A percentile compares a stretch with the other conserved stretches of the same genome.
phyloP scores from a whole-genome alignment of 2,113 vertebrate species.

The Sigmodon hispidus region DNA sequence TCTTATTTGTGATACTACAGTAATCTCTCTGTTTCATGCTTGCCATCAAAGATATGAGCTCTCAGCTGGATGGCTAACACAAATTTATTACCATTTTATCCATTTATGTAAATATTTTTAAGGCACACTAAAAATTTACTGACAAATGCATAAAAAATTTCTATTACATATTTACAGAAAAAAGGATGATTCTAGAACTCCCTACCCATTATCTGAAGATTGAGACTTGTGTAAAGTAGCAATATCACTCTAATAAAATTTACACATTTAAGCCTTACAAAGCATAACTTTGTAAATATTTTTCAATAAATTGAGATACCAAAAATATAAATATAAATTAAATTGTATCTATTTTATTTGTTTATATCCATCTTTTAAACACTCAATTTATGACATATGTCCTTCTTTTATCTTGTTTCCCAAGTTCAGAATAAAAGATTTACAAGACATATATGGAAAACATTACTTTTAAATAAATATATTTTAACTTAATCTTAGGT shows the following conservation, averaged over 20 bases:
- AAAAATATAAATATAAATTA: constrained; percentile 44
- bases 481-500: neutral
- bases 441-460: neutral
- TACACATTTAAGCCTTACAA: constrained; percentile 1
- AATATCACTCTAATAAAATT: neutral
- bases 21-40: neutral
- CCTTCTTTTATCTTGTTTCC: neutral
- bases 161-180: neutral
- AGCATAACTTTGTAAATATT: neutral
- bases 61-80: neutral
- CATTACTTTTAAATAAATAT: neutral
- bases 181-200: neutral
- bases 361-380: constrained; percentile 30
- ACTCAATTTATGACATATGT: neutral
- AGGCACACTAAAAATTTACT: neutral
- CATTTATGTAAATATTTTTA: constrained; percentile 33
- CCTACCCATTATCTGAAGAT: neutral
- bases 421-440: neutral
- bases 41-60: neutral
- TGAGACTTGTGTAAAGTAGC: neutral
- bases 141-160: constrained; percentile 12
- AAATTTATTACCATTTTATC: neutral
- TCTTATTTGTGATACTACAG: too few species aligned
- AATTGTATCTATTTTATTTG: constrained; percentile 24
- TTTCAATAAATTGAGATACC: neutral